A percentile compares a stretch with the other conserved stretches of the same genome.
Evolutionary conservation across 2,888 invertebrate species (phyloP).

Genomic region (Drosophila paramelanica): DNA sequence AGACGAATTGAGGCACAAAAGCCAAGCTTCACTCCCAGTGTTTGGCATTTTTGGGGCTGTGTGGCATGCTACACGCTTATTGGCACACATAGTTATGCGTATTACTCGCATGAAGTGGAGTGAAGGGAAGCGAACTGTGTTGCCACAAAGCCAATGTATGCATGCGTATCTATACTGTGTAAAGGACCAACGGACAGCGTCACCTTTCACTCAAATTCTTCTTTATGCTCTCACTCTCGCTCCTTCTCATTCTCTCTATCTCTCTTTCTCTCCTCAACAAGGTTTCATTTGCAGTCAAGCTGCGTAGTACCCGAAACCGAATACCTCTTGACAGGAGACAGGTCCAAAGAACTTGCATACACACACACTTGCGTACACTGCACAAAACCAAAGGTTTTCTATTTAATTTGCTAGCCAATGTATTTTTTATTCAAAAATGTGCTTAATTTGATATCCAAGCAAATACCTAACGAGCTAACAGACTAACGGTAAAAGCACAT

Average conservation of each 20-base stretch:
- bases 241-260: too few relatives aligned
- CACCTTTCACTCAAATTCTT: neutral
- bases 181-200: constrained; percentile 7
- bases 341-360: neutral
- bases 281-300: constrained; percentile 53
- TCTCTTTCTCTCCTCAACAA: neutral
- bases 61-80: constrained; percentile 30
- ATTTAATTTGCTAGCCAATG: neutral
- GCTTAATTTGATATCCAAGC: neutral
- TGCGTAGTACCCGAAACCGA: constrained; percentile 16
- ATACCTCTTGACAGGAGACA: constrained; percentile 7
- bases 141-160: constrained; percentile 28
- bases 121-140: constrained; percentile 16
- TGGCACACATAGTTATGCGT: constrained; percentile 48
- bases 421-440: too few relatives aligned
- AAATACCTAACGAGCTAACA: neutral
- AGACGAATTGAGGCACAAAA: neutral
- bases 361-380: constrained; percentile 3
- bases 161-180: constrained; percentile 18
- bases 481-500: too few relatives aligned
- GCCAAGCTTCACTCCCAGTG: neutral
- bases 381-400: neutral
- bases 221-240: neutral
- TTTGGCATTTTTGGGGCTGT: constrained; percentile 16
- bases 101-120: constrained; percentile 15